Conservation (phyloP, 2,888 invertebrate species). For the Seira sanloemensis region DNA sequence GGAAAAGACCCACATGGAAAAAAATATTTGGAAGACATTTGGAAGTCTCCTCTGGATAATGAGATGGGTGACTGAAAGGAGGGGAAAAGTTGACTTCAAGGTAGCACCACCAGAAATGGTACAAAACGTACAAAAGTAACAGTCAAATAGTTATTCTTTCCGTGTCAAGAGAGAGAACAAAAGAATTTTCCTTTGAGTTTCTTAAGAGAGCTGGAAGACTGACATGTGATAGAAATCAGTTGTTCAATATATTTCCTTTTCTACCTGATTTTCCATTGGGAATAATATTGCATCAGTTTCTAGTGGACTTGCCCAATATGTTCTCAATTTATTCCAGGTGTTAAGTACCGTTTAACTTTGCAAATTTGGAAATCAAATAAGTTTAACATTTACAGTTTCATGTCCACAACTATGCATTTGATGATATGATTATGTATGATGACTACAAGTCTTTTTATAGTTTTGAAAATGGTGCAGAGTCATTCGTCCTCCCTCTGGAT, state of each 20-base stretch:
- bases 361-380: not conserved
- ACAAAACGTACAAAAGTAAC: too few relatives aligned
- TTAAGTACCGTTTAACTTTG: too few relatives aligned
- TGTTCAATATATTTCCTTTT: too few relatives aligned
- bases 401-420: not conserved
- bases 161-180: not conserved
- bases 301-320: too few relatives aligned
- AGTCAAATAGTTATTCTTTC: too few relatives aligned
- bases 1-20: too few relatives aligned
- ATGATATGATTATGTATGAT: not conserved
- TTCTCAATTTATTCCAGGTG: too few relatives aligned
- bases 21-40: too few relatives aligned
- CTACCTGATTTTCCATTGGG: too few relatives aligned
- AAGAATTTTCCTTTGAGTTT: not conserved
- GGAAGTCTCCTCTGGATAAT: too few relatives aligned
- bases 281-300: too few relatives aligned
- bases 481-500: not conserved
- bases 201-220: not conserved
- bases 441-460: not conserved
- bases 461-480: constrained; percentile 1
- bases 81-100: constrained; percentile 11
- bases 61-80: constrained; percentile 12
- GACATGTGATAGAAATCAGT: not conserved
- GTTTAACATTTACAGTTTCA: not conserved
- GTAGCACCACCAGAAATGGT: too few relatives aligned